phyloP scores from a whole-genome alignment of 1,140 invertebrate species.

The Drosophila saltans region DNA sequence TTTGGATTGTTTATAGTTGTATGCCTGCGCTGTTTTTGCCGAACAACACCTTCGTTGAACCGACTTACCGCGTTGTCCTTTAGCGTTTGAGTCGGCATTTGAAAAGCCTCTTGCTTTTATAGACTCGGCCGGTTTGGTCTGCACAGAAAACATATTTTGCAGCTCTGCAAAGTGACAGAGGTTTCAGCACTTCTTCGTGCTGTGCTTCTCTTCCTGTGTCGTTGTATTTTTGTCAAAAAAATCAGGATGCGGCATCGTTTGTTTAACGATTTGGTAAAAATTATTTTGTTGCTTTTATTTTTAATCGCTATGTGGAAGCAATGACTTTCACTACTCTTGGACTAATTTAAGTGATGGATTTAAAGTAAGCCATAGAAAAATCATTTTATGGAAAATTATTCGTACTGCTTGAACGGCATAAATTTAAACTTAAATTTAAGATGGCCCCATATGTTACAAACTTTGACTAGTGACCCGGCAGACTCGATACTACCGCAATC shows the following conservation, averaged over 20 bases:
- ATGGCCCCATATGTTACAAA: no score
- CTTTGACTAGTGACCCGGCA: no score
- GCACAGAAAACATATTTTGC: conserved; percentile 24
- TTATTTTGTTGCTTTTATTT: conserved; percentile 24
- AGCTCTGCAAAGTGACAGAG: conserved; percentile 35
- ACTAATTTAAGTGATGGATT: no score
- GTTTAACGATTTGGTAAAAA: conserved; percentile 55
- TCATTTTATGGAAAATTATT: no score
- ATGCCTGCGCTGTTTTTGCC: conserved; percentile 24
- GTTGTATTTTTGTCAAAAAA: conserved; percentile 44
- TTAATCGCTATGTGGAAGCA: no score
- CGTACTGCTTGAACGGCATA: no score
- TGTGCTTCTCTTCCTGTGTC: conserved; percentile 8
- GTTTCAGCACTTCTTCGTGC: conserved; percentile 11
- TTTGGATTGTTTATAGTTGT: conserved; percentile 36
- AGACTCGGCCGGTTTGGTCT: conserved; percentile 63
- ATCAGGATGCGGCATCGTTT: conserved; percentile 52
- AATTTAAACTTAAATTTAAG: no score
- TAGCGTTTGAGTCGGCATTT: conserved; percentile 78
- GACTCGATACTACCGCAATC: no score
- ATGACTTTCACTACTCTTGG: no score
- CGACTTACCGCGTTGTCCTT: conserved; percentile 68
- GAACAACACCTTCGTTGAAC: conserved; percentile 14
- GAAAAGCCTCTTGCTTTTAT: conserved; percentile 69
- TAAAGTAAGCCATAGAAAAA: no score